A percentile compares a stretch with the other conserved stretches of the same genome.
These are phyloP conservation scores for Prionailurus bengalensis DNA, from an alignment of 2,113 vertebrate genomes.

Conservation along the genomic window DNA sequence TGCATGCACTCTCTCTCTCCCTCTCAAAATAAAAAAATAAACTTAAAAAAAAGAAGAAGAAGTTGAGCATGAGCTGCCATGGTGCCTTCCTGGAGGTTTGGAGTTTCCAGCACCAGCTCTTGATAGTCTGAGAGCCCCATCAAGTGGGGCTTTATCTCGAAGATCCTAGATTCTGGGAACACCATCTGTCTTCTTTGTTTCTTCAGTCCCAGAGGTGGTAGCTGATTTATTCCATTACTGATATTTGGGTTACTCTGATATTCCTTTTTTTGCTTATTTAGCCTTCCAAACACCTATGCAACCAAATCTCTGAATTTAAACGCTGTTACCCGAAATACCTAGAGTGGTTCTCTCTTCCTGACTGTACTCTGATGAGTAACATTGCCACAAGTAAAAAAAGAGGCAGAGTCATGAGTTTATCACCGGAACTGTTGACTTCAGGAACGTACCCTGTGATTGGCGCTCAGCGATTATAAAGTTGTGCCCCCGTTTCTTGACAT, in stretches of 20 bases:
- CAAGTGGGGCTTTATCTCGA: background rate
- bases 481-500: background rate
- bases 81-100: background rate
- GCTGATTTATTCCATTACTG: background rate
- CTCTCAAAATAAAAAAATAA: no score
- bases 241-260: background rate
- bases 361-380: background rate
- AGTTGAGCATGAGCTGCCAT: background rate
- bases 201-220: background rate
- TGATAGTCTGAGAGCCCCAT: background rate
- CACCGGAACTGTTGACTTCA: background rate
- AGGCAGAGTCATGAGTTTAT: background rate
- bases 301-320: background rate
- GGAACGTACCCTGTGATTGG: background rate
- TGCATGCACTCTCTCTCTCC: no score
- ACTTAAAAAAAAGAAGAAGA: no score
- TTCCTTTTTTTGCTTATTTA: background rate
- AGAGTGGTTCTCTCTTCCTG: background rate
- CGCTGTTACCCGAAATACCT: background rate
- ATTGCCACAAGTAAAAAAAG: background rate
- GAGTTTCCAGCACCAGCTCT: background rate
- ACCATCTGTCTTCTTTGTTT: background rate
- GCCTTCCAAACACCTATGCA: background rate
- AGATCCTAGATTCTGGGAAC: background rate
- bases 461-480: background rate